Evolutionary conservation across 2,888 invertebrate species (phyloP).

Genomic region (Lomographa bimaculata): DNA sequence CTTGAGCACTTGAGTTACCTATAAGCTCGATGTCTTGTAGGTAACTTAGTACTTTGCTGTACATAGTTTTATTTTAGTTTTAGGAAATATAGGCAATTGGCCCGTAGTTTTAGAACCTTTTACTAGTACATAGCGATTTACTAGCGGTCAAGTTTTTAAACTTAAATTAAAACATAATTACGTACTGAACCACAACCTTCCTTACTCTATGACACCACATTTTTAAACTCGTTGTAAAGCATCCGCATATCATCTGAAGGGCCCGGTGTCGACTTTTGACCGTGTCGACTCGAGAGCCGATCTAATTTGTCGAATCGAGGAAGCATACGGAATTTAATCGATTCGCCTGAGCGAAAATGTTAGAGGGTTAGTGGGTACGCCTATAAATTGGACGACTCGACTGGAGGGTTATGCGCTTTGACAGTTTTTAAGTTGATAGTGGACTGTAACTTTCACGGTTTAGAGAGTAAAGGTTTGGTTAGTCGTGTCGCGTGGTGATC

Average conservation of each 20-base stretch:
- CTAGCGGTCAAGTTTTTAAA: too few relatives aligned
- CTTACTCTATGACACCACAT: slow-evolving; percentile 37
- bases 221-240: slow-evolving; percentile 70
- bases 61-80: too few relatives aligned
- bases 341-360: slow-evolving; percentile 47
- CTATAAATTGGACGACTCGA: slow-evolving; percentile 30
- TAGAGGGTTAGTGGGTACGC: slow-evolving; percentile 28
- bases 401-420: slow-evolving; percentile 19
- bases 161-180: slow-evolving; percentile 2
- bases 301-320: slow-evolving; percentile 79
- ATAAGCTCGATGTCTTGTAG: too few relatives aligned
- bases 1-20: too few relatives aligned
- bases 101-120: too few relatives aligned
- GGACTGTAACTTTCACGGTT: too few relatives aligned
- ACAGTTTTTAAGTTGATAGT: slow-evolving; percentile 17
- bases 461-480: too few relatives aligned
- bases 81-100: too few relatives aligned
- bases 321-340: slow-evolving; percentile 79
- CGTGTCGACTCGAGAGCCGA: slow-evolving; percentile 77
- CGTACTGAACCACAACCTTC: slow-evolving; percentile 47
- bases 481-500: too few relatives aligned
- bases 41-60: too few relatives aligned
- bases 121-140: too few relatives aligned
- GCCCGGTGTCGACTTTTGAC: slow-evolving; percentile 77
- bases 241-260: slow-evolving; percentile 63